Evolutionary conservation across 2,888 invertebrate species (phyloP).

Genomic region (Dryobota labecula): DNA sequence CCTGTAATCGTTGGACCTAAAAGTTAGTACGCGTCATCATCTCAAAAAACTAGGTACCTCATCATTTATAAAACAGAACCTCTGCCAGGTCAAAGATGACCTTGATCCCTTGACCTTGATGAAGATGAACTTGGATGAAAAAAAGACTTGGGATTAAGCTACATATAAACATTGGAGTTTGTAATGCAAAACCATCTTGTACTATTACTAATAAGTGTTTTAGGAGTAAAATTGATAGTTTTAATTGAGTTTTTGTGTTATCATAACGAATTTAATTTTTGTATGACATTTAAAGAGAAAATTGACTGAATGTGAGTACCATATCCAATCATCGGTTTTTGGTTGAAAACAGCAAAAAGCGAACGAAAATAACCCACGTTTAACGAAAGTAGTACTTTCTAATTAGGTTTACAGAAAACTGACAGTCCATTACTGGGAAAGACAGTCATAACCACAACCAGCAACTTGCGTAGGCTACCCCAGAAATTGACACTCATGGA

Average conservation of each 20-base stretch:
- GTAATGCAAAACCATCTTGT: too few species aligned
- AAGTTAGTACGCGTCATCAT: background rate
- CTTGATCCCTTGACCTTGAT: too few species aligned
- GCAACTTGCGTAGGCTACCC: slow-evolving; percentile 3
- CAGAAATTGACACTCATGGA: slow-evolving; percentile 12
- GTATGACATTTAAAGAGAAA: background rate
- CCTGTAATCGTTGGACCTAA: background rate
- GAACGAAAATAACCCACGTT: background rate
- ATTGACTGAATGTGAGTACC: background rate
- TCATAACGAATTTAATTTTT: background rate
- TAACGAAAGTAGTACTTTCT: background rate
- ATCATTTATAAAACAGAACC: background rate
- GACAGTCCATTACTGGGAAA: background rate
- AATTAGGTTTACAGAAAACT: background rate
- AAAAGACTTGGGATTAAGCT: background rate
- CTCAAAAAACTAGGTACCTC: background rate
- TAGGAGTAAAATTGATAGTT: too few species aligned
- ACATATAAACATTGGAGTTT: too few species aligned
- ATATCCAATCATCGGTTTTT: background rate
- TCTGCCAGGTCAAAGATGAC: too few species aligned
- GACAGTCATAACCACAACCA: slow-evolving; percentile 10
- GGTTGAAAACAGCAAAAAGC: background rate
- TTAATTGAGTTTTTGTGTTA: too few species aligned
- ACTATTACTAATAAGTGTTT: too few species aligned
- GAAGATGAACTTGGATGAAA: too few species aligned